Evolutionary conservation across 1,140 invertebrate species (phyloP), one percentile per base, ranked within the genome.

Genomic region (Saccostrea glomerata): DNA sequence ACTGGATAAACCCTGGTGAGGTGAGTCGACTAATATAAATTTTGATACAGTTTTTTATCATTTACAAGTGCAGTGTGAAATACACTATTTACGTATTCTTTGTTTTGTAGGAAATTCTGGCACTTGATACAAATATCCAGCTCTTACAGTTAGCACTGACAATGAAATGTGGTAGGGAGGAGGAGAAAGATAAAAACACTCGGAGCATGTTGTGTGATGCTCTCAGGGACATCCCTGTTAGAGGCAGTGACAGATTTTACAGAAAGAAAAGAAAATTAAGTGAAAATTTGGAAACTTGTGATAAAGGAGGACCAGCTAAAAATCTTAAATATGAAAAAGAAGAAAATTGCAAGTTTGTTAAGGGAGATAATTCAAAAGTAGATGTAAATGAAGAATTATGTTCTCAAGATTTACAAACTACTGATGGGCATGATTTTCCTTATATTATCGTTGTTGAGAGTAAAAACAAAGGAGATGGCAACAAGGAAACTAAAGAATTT

Each of bases 1-100:
- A 12, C 4, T 77, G 70, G 70, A 77, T 77, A 77, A 77, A 77
- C 25, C 70, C 70, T 13, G 70, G 70, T 13, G 70, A 77, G 11
- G 70, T 77, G 11, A 77, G 30, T 30, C 9, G 4, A 77, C 13
- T 5, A 47, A 47, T 47, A 6, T 77, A 1, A 30, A 77, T 77
- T 77, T 77, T 17, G 7, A 30, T 73, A 15, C 2, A 77, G 6
- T 30, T 73, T 25, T 70, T 36, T 73, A 36, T 36, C 11, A 77
- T 36, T 77, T 7, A 17, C 25, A 15, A 36, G 13, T 30, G 70
- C 58, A 20, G 4, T 6, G 11, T 66, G 6, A 66, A n/a, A 9
- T 17, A 66, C 5, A 2, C 6, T 5, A 2, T 47, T 66, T 66
- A 6, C 11, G n/a, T n/a, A 5, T 23, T 66, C 9, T 66, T 66